A percentile compares a stretch with the other conserved stretches of the same genome.
These are phyloP conservation scores for Spisula subtruncata DNA, from an alignment of 2,888 invertebrate species.

Conservation along the genomic window DNA sequence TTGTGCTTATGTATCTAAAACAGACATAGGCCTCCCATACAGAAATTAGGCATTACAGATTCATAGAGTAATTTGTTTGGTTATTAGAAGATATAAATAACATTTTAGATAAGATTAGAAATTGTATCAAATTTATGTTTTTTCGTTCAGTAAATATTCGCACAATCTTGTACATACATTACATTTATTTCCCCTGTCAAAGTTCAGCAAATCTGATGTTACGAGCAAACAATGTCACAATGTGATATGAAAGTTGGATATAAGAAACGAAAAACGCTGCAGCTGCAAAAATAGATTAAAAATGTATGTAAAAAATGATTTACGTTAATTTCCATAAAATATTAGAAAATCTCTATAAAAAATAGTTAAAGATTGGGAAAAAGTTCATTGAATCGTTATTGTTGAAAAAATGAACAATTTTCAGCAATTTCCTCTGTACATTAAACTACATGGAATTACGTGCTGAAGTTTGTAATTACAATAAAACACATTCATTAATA, in stretches of 20 bases:
- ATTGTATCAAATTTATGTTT: constrained; percentile 34
- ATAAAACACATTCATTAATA: no score
- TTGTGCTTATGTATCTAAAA: constrained; percentile 38
- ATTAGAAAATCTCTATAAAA: neutral
- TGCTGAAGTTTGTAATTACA: no score
- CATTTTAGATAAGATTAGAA: constrained; percentile 53
- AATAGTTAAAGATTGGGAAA: neutral
- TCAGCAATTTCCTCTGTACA: no score
- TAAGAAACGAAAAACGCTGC: neutral
- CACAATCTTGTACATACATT: neutral
- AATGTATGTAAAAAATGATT: neutral
- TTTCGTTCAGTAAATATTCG: neutral
- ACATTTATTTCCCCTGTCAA: constrained; percentile 22
- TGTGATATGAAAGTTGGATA: constrained; percentile 13
- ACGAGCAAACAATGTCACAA: constrained; percentile 4
- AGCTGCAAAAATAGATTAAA: constrained; percentile 10
- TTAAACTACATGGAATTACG: no score
- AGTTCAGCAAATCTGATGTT: constrained; percentile 1
- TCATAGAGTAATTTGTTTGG: constrained; percentile 56
- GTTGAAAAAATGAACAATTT: no score
- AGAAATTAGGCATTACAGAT: constrained; percentile 57
- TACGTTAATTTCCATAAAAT: neutral
- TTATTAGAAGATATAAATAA: constrained; percentile 50
- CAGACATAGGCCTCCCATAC: constrained; percentile 53
- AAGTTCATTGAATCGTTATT: neutral